A percentile compares a stretch with the other conserved stretches of the same genome.
Evolutionary conservation across 1,140 invertebrate genomes (phyloP).

Genomic region (Neuroterus valhalla): DNA sequence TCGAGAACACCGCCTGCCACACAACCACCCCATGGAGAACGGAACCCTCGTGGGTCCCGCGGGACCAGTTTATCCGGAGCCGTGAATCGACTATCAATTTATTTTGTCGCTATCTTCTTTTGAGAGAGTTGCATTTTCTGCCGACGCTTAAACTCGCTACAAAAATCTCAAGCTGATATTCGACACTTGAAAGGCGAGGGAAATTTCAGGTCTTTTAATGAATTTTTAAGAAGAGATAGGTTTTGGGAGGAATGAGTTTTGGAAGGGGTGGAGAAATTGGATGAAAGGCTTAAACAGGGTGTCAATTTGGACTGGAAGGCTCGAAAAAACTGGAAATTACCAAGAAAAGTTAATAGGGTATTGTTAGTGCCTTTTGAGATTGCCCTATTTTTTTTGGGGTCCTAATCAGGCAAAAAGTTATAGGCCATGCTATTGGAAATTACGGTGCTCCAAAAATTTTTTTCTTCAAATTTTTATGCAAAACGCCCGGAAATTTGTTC

Average conservation of each 20-base stretch:
- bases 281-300: too few relatives aligned
- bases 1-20: slow-evolving; percentile 54
- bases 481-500: too few relatives aligned
- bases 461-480: too few relatives aligned
- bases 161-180: slow-evolving; percentile 8
- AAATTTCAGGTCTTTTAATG: neutral
- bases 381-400: too few relatives aligned
- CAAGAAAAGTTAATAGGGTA: too few relatives aligned
- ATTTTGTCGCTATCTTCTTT: slow-evolving; percentile 65
- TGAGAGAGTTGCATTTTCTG: slow-evolving; percentile 59
- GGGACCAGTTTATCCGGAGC: slow-evolving; percentile 68
- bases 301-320: too few relatives aligned
- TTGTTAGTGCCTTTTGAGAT: too few relatives aligned
- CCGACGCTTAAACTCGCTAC: slow-evolving; percentile 33
- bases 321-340: too few relatives aligned
- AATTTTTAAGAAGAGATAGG: slow-evolving; percentile 15
- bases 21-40: slow-evolving; percentile 49
- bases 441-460: too few relatives aligned
- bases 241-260: neutral
- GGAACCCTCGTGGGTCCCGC: slow-evolving; percentile 54
- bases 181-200: neutral
- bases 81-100: slow-evolving; percentile 73
- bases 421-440: too few relatives aligned
- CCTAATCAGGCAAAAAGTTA: too few relatives aligned
- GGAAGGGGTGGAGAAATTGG: too few relatives aligned